phyloP scores from a whole-genome alignment of 2,113 vertebrate genomes.

The Hemibagrus wyckioides region DNA sequence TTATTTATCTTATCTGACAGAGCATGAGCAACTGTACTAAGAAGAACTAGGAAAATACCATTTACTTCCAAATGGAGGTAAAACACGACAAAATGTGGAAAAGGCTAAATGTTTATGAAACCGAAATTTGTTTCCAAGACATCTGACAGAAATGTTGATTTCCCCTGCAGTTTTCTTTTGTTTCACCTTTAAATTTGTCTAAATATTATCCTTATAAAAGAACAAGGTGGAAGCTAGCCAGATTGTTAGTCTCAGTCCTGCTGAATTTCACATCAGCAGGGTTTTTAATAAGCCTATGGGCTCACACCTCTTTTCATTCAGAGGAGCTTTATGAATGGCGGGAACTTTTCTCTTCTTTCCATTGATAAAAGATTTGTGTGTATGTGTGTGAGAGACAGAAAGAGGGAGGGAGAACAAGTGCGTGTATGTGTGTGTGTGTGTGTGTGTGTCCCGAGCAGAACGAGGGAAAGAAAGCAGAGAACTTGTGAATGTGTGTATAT shows the following conservation, averaged over 20 bases:
- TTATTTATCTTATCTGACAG: neutral
- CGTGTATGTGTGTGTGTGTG: neutral
- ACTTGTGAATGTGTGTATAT: constrained; percentile 37
- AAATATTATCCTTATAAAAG: neutral
- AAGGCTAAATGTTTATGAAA: neutral
- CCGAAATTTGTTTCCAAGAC: neutral
- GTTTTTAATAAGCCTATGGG: neutral
- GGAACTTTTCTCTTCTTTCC: constrained; percentile 47
- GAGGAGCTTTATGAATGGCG: constrained; percentile 71
- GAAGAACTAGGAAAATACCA: neutral
- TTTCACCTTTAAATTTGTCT: neutral
- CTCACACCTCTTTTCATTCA: constrained; percentile 38
- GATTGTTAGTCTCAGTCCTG: neutral
- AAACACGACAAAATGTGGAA: neutral
- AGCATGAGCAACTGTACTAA: neutral
- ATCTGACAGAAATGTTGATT: neutral
- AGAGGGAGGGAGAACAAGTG: neutral
- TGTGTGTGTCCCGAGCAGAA: neutral
- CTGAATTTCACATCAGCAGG: neutral
- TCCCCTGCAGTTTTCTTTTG: neutral
- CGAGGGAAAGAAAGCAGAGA: neutral
- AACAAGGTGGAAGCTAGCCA: neutral
- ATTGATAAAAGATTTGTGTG: constrained; percentile 67
- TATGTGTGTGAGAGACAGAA: neutral
- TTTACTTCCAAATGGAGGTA: neutral